Evolutionary conservation across 2,888 invertebrate species (phyloP).

Genomic region (Ethmia dodecea): DNA sequence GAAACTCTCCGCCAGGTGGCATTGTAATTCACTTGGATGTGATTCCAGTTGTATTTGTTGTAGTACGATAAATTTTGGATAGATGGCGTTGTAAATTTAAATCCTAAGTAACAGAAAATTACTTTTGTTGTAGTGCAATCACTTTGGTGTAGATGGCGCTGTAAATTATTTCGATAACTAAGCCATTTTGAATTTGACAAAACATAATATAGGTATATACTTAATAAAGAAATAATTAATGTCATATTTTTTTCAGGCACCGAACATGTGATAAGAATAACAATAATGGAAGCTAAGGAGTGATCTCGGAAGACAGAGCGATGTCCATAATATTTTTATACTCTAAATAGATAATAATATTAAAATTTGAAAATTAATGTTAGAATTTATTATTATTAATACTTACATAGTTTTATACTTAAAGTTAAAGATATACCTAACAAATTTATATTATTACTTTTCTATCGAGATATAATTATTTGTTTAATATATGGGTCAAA

Average conservation of each 20-base stretch:
- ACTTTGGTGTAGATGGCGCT: no score
- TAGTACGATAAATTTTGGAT: constrained; percentile 1
- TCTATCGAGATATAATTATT: no score
- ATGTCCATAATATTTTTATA: constrained; percentile 30
- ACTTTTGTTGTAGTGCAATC: no score
- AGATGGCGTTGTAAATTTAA: constrained; percentile 31
- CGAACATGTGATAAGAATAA: constrained; percentile 44
- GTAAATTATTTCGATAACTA: background rate
- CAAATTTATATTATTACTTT: no score
- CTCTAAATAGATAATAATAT: constrained; percentile 18
- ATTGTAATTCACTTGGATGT: constrained; percentile 1
- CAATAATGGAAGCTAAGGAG: constrained; percentile 57
- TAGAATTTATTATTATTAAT: no score
- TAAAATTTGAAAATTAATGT: background rate
- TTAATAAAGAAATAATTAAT: background rate
- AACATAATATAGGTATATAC: background rate
- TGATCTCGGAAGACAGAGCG: constrained; percentile 66
- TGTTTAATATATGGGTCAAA: no score
- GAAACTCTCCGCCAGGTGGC: constrained; percentile 22
- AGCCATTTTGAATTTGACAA: background rate
- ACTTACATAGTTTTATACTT: no score
- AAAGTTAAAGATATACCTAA: no score
- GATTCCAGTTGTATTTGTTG: background rate
- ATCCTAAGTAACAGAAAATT: no score
- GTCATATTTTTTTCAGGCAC: constrained; percentile 27